These are phyloP conservation scores for Sicus ferrugineus DNA, from an alignment of 2,888 invertebrate species.

Conservation along the genomic window DNA sequence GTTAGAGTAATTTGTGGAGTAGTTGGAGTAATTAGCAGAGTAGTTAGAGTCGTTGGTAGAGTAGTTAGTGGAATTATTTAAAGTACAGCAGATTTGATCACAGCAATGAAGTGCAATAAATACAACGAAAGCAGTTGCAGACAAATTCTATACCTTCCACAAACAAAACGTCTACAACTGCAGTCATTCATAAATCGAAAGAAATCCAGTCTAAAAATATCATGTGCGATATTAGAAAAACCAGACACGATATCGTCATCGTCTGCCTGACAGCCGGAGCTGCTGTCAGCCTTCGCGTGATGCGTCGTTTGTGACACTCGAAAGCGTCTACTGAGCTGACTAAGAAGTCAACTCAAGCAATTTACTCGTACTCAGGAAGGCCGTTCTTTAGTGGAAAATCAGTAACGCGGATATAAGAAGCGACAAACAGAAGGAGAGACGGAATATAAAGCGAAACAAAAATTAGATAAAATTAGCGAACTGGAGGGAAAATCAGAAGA, in stretches of 20 bases:
- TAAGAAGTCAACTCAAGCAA: background rate
- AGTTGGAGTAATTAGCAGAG: too few species aligned
- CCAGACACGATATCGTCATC: conserved; percentile 3
- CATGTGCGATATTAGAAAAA: too few species aligned
- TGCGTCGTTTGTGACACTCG: conserved; percentile 7
- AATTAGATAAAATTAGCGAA: background rate
- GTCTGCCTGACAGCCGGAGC: conserved; percentile 22
- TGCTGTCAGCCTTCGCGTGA: conserved; percentile 8
- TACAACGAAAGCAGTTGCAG: too few species aligned
- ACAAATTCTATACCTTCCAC: too few species aligned
- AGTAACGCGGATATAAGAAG: background rate
- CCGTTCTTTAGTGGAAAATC: background rate
- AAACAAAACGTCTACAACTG: too few species aligned
- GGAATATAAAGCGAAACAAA: background rate
- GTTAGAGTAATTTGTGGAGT: too few species aligned
- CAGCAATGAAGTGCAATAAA: too few species aligned
- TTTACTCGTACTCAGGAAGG: background rate
- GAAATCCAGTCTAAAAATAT: too few species aligned
- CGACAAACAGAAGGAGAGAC: background rate
- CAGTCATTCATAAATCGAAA: too few species aligned
- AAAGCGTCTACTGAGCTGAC: background rate
- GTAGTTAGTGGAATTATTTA: too few species aligned
- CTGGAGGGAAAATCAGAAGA: background rate
- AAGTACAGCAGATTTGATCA: too few species aligned
- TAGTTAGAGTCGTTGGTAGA: too few species aligned